phyloP scores from a whole-genome alignment of 2,888 invertebrate genomes.

The Iselma pallidipennis region DNA sequence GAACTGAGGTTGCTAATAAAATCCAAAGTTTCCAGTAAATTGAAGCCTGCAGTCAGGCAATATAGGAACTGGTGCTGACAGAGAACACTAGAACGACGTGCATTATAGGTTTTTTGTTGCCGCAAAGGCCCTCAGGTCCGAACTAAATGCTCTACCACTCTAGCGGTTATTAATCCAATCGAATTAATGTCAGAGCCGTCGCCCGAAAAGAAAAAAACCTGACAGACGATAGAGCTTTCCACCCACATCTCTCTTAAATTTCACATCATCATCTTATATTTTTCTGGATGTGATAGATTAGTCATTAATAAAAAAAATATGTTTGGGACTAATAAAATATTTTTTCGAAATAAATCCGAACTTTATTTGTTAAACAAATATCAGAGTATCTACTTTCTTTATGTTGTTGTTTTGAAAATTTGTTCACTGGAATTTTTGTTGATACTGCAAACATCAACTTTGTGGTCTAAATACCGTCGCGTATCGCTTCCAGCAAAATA shows the following conservation, averaged over 20 bases:
- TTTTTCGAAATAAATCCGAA: too few relatives aligned
- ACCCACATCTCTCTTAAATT: neutral
- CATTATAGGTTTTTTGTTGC: slow-evolving; percentile 27
- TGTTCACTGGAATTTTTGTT: too few relatives aligned
- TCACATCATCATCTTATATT: neutral
- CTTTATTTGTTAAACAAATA: too few relatives aligned
- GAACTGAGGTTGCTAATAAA: slow-evolving; percentile 36
- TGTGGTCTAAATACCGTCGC: too few relatives aligned
- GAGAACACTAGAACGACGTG: slow-evolving; percentile 26
- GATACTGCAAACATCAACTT: too few relatives aligned
- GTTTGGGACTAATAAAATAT: too few relatives aligned
- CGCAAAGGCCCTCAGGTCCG: slow-evolving; percentile 7
- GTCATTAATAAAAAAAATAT: too few relatives aligned
- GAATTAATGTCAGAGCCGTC: neutral
- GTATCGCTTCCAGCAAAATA: too few relatives aligned
- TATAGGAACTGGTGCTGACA: slow-evolving; percentile 33
- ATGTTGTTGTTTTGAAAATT: too few relatives aligned
- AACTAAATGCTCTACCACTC: neutral
- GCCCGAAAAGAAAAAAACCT: neutral
- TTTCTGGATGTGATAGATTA: too few relatives aligned
- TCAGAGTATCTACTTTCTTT: too few relatives aligned
- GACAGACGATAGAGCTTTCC: neutral
- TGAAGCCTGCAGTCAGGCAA: slow-evolving; percentile 31
- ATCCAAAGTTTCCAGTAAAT: slow-evolving; percentile 46
- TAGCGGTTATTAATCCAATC: neutral